These are phyloP conservation scores for Leptothorax acervorum DNA, from an alignment of 2,888 invertebrate genomes.

Conservation along the genomic window DNA sequence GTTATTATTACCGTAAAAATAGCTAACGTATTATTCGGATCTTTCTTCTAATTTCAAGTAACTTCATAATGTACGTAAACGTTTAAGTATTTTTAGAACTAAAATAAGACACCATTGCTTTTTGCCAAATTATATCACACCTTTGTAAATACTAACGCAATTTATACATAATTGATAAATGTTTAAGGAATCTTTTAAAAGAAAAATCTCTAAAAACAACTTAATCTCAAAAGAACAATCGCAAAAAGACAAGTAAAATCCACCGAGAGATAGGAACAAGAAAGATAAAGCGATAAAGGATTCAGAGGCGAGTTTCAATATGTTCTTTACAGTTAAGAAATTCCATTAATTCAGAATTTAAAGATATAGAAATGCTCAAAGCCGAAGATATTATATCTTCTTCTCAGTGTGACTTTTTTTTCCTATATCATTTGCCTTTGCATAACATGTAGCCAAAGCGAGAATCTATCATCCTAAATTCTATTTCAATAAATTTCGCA, in stretches of 20 bases:
- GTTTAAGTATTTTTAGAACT: background rate
- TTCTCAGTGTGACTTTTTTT: slow-evolving; percentile 14
- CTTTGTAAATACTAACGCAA: background rate
- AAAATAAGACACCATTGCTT: background rate
- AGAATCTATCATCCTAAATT: slow-evolving; percentile 82
- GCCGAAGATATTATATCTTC: slow-evolving; percentile 30
- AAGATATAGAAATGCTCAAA: slow-evolving; percentile 60
- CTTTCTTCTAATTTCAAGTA: background rate
- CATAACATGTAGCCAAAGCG: slow-evolving; percentile 77
- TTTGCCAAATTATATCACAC: background rate
- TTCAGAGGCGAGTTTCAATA: slow-evolving; percentile 4
- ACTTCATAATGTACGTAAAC: background rate
- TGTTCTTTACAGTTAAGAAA: slow-evolving; percentile 10
- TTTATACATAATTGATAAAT: background rate
- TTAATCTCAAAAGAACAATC: slow-evolving; percentile 12
- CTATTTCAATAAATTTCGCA: slow-evolving; percentile 73
- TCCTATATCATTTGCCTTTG: slow-evolving; percentile 7
- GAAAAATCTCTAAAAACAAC: background rate
- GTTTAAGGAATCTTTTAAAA: background rate
- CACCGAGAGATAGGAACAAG: slow-evolving; percentile 57
- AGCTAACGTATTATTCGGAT: background rate
- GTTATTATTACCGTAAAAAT: slow-evolving; percentile 2
- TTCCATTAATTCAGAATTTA: slow-evolving; percentile 75
- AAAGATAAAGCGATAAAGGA: slow-evolving; percentile 61
- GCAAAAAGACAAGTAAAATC: slow-evolving; percentile 69